Percentiles rank a stretch among this genome's conserved stretches.
Evolutionary conservation across 2,797 vertebrate genomes (phyloP).

Genomic region (Erpetoichthys calabaricus): DNA sequence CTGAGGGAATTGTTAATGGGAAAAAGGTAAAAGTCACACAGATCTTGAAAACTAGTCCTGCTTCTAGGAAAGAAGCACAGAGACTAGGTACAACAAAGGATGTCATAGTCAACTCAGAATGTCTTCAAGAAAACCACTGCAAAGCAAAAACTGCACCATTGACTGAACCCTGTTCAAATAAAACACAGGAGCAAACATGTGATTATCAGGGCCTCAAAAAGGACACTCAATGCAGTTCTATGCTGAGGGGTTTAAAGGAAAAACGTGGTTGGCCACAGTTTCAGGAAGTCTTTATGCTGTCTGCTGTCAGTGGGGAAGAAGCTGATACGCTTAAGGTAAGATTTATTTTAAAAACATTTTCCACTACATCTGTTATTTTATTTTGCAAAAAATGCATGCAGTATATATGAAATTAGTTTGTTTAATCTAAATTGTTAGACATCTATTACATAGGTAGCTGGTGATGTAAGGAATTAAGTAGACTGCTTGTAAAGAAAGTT

Average conservation of each 20-base stretch:
- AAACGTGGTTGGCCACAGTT: conserved; percentile 72
- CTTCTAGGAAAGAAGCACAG: background rate
- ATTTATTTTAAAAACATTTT: background rate
- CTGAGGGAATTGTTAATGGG: conserved; percentile 69
- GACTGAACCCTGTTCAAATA: no score
- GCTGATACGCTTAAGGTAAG: conserved; percentile 76
- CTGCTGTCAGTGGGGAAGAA: conserved; percentile 61
- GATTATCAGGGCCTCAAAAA: no score
- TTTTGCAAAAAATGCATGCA: background rate
- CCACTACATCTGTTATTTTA: background rate
- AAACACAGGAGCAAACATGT: no score
- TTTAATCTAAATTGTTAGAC: no score
- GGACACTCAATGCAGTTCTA: no score
- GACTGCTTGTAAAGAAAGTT: no score
- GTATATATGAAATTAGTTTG: background rate
- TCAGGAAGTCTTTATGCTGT: conserved; percentile 89
- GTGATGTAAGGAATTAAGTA: no score
- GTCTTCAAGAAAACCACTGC: no score
- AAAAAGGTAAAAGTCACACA: conserved; percentile 38
- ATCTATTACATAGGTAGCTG: no score
- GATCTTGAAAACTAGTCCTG: conserved; percentile 18
- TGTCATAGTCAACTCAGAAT: no score
- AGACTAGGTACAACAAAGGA: no score
- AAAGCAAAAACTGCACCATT: no score
- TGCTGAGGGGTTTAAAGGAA: conserved; percentile 26